phyloP scores from a whole-genome alignment of 2,797 vertebrate species.

The Sebastes minor region DNA sequence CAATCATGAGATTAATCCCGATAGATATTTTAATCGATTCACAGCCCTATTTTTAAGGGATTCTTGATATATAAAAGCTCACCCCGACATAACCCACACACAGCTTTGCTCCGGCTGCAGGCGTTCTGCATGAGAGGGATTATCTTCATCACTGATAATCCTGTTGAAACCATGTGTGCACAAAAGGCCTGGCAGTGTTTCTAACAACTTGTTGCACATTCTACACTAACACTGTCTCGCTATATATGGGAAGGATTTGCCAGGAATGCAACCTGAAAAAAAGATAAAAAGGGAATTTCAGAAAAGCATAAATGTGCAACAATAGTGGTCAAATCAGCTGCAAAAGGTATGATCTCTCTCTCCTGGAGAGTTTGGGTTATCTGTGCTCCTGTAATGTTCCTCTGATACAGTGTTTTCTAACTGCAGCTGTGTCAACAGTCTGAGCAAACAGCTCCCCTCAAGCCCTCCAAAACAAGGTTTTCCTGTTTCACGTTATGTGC shows the following conservation, averaged over 20 bases:
- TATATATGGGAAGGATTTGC: background rate
- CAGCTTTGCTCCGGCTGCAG: background rate
- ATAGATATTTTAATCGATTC: too few relatives aligned
- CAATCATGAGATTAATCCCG: too few relatives aligned
- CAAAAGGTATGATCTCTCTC: background rate
- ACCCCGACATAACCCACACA: background rate
- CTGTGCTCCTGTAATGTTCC: background rate
- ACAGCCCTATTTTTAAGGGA: background rate
- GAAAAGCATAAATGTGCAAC: background rate
- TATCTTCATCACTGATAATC: slow-evolving; percentile 34
- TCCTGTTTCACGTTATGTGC: background rate
- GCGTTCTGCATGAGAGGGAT: slow-evolving; percentile 24
- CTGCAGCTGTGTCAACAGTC: slow-evolving; percentile 56
- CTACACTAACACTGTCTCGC: background rate
- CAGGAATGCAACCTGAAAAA: background rate
- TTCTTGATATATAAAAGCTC: background rate
- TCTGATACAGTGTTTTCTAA: background rate
- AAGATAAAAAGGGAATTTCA: background rate
- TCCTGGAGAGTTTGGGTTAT: background rate
- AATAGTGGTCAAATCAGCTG: background rate
- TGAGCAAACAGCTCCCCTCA: slow-evolving; percentile 15
- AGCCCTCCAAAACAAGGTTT: background rate
- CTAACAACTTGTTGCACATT: slow-evolving; percentile 51
- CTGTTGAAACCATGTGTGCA: background rate
- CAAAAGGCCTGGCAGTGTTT: slow-evolving; percentile 38